Evolutionary conservation across 92 coral and sea anemone species (phyloP).

Genomic region (Paragorgia papillata): DNA sequence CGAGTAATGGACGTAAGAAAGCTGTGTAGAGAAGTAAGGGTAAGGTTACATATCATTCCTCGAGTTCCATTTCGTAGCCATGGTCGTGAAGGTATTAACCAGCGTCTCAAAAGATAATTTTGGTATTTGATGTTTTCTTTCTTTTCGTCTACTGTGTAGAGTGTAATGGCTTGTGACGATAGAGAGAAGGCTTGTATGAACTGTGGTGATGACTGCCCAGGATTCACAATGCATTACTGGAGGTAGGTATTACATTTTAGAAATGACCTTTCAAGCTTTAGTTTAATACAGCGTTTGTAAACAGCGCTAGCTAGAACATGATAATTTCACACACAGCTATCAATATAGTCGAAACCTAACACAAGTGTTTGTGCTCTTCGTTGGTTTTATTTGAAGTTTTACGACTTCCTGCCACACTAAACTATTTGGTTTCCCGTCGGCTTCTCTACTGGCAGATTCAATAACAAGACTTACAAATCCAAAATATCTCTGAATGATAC

Average conservation of each 20-base stretch:
- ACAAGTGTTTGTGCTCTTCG: not conserved
- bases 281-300: constrained; percentile 7
- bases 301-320: constrained; percentile 1
- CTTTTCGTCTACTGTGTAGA: constrained; percentile 31
- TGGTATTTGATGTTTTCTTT: not conserved
- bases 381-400: constrained; percentile 26
- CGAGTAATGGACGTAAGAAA: constrained; percentile 23
- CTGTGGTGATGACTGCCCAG: constrained; percentile 95
- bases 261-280: not conserved
- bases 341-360: not conserved
- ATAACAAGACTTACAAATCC: constrained; percentile 29
- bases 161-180: constrained; percentile 59
- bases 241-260: constrained; percentile 60
- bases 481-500: constrained; percentile 12
- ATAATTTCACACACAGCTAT: not conserved
- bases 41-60: constrained; percentile 38
- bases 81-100: constrained; percentile 26
- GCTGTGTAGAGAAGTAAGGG: constrained; percentile 32
- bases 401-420: constrained; percentile 36
- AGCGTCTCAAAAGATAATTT: constrained; percentile 14
- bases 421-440: constrained; percentile 42
- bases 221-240: constrained; percentile 97
- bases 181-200: constrained; percentile 81
- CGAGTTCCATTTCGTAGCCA: constrained; percentile 22
- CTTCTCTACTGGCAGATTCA: constrained; percentile 10